These are phyloP conservation scores for Centruroides vittatus DNA, from an alignment of 1,140 invertebrate genomes.

Conservation along the genomic window DNA sequence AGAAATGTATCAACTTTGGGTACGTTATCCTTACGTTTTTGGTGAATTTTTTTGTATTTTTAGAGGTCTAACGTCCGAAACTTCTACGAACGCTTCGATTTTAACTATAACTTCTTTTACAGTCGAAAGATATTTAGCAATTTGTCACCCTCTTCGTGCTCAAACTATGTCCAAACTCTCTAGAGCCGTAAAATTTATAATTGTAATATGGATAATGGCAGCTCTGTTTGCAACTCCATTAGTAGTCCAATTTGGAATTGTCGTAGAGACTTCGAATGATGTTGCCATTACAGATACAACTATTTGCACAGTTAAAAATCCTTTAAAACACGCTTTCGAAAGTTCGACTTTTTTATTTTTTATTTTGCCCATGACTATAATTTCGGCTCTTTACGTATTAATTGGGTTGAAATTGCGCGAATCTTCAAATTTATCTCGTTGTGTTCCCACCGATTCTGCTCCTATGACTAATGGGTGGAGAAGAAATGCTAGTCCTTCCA, in stretches of 20 bases:
- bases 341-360: slow-evolving; percentile 72
- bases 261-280: slow-evolving; percentile 10
- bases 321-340: slow-evolving; percentile 50
- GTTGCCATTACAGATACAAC: slow-evolving; percentile 18
- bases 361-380: slow-evolving; percentile 65
- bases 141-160: slow-evolving; percentile 66
- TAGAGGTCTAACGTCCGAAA: slow-evolving; percentile 68
- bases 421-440: slow-evolving; percentile 24
- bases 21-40: slow-evolving; percentile 63
- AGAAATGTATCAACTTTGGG: slow-evolving; percentile 78
- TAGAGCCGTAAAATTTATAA: slow-evolving; percentile 30
- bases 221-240: slow-evolving; percentile 34
- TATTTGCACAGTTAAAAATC: slow-evolving; percentile 6
- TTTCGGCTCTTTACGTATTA: slow-evolving; percentile 63
- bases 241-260: slow-evolving; percentile 31
- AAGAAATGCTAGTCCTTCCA: no score
- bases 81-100: slow-evolving; percentile 82
- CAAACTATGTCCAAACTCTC: slow-evolving; percentile 31
- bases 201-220: slow-evolving; percentile 30
- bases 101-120: slow-evolving; percentile 88
- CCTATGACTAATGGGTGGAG: neutral
- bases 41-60: slow-evolving; percentile 71
- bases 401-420: slow-evolving; percentile 59
- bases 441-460: neutral
- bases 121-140: slow-evolving; percentile 82